Base-by-base conservation (phyloP, 1,140 invertebrate species). In the Papilio aristodemus region DNA sequence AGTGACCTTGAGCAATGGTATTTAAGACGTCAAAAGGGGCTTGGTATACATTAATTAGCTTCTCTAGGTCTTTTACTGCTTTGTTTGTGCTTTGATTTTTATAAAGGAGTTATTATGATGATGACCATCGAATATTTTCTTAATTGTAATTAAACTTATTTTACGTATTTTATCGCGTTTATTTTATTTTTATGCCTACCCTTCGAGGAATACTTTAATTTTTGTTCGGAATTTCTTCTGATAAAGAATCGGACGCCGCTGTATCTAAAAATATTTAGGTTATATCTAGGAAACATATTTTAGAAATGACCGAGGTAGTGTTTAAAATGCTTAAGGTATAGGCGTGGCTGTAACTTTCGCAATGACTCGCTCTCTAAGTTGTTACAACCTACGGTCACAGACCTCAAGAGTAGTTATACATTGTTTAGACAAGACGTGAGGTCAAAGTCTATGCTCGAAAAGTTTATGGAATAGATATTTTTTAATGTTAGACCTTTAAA, bases 271-370 rank as follows among this genome's bases (percentile, higher is more conserved):
- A n/a, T n/a, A n/a, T n/a, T n/a, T n/a, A n/a, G n/a, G n/a, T n/a
- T n/a, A 32, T 32, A 32, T 32, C 6, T 32, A 32, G 27, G 27
- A 14, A 14, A 43, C n/a, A 17, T 3, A n/a, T 14, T 63, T 10
- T 11, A 14, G 36, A 54, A 64, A 64, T 1, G 43, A 43, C 17
- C 19, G 27, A 8, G 19, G 22, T 43, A 59, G 32, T 60, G 14
- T 17, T 32, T 38, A 39, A 59, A 9, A 11, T 59, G 9, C 50
- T n/a, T 59, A 67, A 64, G 11, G 7, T 11, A 38, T 43, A 69
- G 75, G 75, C 71, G 73, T 69, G 75, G 75, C 72, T 43, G 36
- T 69, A 74, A 74, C 75, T 77, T 77, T 77, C 75, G 75, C 69
- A 67, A 17, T 69, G 46, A 4, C 36, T 14, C 58, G 27, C 58